Evolutionary conservation across 2,113 vertebrate genomes (phyloP).

Genomic region (Theristicus caerulescens): DNA sequence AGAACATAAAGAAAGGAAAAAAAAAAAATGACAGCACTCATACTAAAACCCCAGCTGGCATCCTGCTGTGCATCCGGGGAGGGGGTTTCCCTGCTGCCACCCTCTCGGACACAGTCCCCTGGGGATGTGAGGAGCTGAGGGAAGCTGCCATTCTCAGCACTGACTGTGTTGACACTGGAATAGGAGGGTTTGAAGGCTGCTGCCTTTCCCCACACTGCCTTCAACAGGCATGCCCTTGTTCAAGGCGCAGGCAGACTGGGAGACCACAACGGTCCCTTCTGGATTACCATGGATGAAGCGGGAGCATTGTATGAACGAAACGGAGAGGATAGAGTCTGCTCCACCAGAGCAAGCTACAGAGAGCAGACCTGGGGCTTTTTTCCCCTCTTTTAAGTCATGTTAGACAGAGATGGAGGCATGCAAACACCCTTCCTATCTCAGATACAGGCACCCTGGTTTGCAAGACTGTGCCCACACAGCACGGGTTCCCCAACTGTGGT

Average conservation of each 20-base stretch:
- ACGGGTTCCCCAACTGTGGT: not conserved
- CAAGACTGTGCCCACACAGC: not conserved
- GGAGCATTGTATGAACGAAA: constrained; percentile 23
- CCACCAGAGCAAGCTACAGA: not conserved
- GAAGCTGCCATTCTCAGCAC: not conserved
- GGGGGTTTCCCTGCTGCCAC: not conserved
- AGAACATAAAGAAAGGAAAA: not conserved
- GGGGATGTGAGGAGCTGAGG: rapidly evolving
- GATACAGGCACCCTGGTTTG: not conserved
- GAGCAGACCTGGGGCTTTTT: not conserved
- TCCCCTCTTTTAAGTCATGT: not conserved
- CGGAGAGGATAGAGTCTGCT: not conserved
- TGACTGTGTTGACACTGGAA: not conserved
- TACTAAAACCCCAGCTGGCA: not conserved
- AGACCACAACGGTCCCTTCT: constrained; percentile 60
- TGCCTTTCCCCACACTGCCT: constrained; percentile 25
- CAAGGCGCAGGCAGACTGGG: not conserved
- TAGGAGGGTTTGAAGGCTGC: not conserved
- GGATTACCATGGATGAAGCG: constrained; percentile 52
- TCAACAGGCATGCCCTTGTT: constrained; percentile 62
- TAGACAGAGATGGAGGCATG: not conserved
- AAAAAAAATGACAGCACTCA: not conserved
- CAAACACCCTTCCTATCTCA: not conserved
- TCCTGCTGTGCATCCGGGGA: not conserved
- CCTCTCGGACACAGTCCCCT: not conserved